Conservation (phyloP, 2,888 invertebrate genomes). For the Nasonia oneida region DNA sequence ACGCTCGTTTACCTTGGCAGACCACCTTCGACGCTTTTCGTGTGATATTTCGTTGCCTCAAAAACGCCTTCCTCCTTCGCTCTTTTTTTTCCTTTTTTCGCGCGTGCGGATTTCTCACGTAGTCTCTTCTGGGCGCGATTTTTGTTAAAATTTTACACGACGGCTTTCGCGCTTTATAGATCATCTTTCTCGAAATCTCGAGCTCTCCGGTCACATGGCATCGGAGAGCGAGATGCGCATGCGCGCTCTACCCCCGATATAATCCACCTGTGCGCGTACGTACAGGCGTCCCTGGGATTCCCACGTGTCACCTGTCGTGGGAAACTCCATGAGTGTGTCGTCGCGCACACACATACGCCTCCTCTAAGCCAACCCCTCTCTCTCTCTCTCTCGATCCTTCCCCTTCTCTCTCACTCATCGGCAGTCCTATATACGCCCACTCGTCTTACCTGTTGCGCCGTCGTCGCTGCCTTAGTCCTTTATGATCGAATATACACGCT, state of each 20-base stretch:
- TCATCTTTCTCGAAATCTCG: background rate
- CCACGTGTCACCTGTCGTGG: constrained; percentile 79
- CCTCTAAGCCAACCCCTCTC: constrained; percentile 49
- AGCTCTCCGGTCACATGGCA: background rate
- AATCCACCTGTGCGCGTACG: constrained; percentile 37
- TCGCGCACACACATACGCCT: constrained; percentile 55
- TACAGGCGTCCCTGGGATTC: constrained; percentile 69
- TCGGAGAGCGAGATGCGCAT: background rate
- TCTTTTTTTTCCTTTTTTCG: background rate
- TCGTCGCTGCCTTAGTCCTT: constrained; percentile 31
- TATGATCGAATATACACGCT: constrained; percentile 49
- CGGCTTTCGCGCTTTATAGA: background rate
- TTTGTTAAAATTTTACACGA: background rate
- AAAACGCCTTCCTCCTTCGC: constrained; percentile 28
- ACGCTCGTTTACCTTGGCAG: constrained; percentile 51
- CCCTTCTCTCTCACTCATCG: constrained; percentile 66
- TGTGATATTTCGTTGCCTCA: constrained; percentile 45
- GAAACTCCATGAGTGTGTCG: constrained; percentile 67
- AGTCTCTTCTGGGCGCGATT: background rate
- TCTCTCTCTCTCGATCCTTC: constrained; percentile 64
- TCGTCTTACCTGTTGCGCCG: constrained; percentile 62
- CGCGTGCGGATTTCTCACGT: background rate
- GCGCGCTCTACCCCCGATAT: constrained; percentile 4
- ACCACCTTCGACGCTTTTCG: constrained; percentile 60
- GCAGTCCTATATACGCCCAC: constrained; percentile 65